Percentiles rank a stretch among this genome's conserved stretches.
phyloP scores from a whole-genome alignment of 53 echinoderm and acorn worm genomes.

The Echinometra lucunter region DNA sequence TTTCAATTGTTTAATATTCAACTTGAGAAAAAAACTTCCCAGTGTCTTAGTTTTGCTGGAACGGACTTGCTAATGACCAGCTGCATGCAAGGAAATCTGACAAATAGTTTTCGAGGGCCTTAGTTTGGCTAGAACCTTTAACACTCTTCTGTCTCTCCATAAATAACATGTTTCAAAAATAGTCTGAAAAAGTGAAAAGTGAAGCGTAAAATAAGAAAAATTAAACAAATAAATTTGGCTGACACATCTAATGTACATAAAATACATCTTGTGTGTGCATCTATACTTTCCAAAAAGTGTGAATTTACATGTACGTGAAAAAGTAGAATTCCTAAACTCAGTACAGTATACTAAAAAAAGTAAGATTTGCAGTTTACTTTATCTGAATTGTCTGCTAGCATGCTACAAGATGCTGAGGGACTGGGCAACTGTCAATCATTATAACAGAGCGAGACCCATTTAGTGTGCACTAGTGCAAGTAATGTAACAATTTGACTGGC shows the following conservation, averaged over 20 bases:
- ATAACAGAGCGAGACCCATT: conserved; percentile 36
- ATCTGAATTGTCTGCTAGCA: neutral
- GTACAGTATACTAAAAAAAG: neutral
- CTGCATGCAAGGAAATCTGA: too few relatives aligned
- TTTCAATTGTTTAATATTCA: too few relatives aligned
- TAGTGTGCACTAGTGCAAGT: conserved; percentile 62
- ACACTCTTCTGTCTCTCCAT: neutral
- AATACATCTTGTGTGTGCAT: neutral
- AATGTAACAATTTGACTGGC: conserved; percentile 59
- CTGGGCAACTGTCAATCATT: conserved; percentile 49
- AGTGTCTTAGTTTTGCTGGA: too few relatives aligned
- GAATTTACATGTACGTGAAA: neutral
- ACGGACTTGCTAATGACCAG: too few relatives aligned
- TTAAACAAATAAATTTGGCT: neutral
- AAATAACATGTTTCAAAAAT: neutral
- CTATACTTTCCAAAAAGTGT: neutral
- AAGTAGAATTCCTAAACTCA: neutral
- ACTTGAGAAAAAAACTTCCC: too few relatives aligned
- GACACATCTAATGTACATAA: too few relatives aligned
- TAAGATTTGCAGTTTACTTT: neutral
- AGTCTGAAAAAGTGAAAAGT: neutral
- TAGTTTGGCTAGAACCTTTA: neutral
- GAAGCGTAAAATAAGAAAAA: neutral
- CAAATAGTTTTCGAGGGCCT: too few relatives aligned
- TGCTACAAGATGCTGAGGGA: neutral